Conservation (phyloP, 2,113 vertebrate species). For the Seriola rivoliana region DNA sequence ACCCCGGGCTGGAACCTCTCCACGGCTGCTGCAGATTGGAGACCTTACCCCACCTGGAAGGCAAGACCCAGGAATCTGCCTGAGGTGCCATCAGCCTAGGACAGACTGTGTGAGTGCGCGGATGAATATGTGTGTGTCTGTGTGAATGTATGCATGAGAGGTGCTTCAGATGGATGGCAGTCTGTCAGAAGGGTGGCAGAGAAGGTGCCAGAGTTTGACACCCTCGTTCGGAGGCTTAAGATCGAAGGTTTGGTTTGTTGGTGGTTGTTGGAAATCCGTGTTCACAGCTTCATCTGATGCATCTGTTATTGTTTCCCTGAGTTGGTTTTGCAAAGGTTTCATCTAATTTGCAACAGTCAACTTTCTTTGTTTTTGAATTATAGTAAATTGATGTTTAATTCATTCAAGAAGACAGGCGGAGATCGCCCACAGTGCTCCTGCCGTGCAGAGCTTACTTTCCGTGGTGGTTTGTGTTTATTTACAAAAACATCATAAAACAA, state of each 20-base stretch:
- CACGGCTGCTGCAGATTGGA: constrained; percentile 57
- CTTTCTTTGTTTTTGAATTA: not conserved
- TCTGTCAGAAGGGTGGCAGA: constrained; percentile 39
- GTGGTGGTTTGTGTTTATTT: constrained; percentile 28
- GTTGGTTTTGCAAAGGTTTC: constrained; percentile 14
- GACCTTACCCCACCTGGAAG: constrained; percentile 47
- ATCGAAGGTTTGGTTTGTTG: constrained; percentile 19
- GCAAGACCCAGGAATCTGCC: constrained; percentile 46
- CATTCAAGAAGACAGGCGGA: not conserved
- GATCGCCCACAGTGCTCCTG: not conserved
- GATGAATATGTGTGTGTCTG: not conserved
- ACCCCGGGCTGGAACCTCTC: constrained; percentile 55
- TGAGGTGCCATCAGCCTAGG: constrained; percentile 63
- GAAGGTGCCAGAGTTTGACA: not conserved
- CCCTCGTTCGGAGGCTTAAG: constrained; percentile 2
- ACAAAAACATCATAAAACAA: not conserved
- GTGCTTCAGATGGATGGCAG: constrained; percentile 23
- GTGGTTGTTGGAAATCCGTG: constrained; percentile 24
- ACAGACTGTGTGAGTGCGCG: constrained; percentile 44
- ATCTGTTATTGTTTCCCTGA: constrained; percentile 1
- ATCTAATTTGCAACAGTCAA: not conserved
- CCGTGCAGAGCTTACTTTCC: not conserved
- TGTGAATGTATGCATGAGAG: constrained; percentile 31
- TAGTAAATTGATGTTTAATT: constrained; percentile 36
- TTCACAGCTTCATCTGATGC: constrained; percentile 17